phyloP scores from a whole-genome alignment of 2,888 invertebrate genomes.

The Cyrtodaria siliqua region DNA sequence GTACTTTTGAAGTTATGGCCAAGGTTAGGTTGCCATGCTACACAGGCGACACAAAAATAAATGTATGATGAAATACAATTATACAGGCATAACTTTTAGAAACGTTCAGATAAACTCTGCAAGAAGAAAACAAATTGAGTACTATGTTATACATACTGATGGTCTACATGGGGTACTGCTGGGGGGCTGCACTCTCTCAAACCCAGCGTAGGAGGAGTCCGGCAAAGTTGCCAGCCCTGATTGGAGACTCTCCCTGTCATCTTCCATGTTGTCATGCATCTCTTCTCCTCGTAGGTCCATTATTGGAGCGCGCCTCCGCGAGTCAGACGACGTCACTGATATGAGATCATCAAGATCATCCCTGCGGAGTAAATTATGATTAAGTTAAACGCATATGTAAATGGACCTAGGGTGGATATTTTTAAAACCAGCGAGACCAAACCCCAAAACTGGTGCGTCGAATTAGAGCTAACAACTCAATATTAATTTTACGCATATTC shows the following conservation, averaged over 20 bases:
- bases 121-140: no score
- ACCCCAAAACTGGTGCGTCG: no score
- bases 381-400: not conserved
- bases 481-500: no score
- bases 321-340: slow-evolving; percentile 62
- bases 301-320: slow-evolving; percentile 19
- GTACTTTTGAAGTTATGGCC: no score
- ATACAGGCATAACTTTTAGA: no score
- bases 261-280: slow-evolving; percentile 36
- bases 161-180: slow-evolving; percentile 78
- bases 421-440: no score
- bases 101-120: no score
- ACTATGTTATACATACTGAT: not conserved
- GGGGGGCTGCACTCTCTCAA: slow-evolving; percentile 72
- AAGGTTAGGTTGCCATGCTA: no score
- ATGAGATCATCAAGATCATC: slow-evolving; percentile 68
- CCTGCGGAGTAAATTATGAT: slow-evolving; percentile 39
- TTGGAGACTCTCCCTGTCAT: slow-evolving; percentile 69
- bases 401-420: no score
- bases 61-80: no score
- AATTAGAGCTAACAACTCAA: no score
- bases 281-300: slow-evolving; percentile 38
- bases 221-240: slow-evolving; percentile 75
- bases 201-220: slow-evolving; percentile 77
- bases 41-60: no score